Evolutionary conservation across 2,888 invertebrate species (phyloP), one percentile per base, ranked within the genome.

Genomic region (Drosophila monieri): DNA sequence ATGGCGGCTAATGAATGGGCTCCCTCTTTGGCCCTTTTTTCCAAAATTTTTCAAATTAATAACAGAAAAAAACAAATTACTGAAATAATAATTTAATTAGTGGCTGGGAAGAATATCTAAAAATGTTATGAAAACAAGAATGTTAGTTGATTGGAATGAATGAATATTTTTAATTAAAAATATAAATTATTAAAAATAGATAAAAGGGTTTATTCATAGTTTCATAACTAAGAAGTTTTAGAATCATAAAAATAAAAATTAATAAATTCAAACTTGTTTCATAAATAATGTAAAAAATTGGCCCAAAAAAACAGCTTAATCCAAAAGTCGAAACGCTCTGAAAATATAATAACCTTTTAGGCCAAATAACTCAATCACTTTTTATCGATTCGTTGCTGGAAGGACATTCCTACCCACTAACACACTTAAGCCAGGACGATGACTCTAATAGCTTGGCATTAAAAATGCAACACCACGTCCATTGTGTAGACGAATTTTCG

Each of bases 1-100:
- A 59, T 58, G 39, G 39, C n/a, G 30, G 39, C 46, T 58, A 61
- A 61, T 58, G 58, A 61, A 59, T 46, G 59, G 46, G 21, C 14
- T 58, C 58, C 46, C 46, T 30, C 3, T 27, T 27, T 27, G n/a
- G 21, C 27, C 8, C 9, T 27, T 27, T 27, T 37, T 14, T 6
- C 27, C 27, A 60, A 57, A 27, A 23, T 23, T 27, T 27, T 9
- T 27, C 27, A 46, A 46, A 21, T 60, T 58, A 41, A n/a, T 27
- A 8, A 35, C n/a, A 6, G n/a, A 35, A n/a, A 14, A 6, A n/a
- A n/a, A 35, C 1, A 35, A 1, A n/a, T 6, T 5, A n/a, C 12
- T n/a, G n/a, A 35, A 35, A 35, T n/a, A 35, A n/a, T 12, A 35
- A 35, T 14, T 35, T 35, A n/a, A 35, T 35, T 35, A 14, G n/a